Evolutionary conservation across 2,888 invertebrate genomes (phyloP).

Genomic region (Mactromeris polynyma): DNA sequence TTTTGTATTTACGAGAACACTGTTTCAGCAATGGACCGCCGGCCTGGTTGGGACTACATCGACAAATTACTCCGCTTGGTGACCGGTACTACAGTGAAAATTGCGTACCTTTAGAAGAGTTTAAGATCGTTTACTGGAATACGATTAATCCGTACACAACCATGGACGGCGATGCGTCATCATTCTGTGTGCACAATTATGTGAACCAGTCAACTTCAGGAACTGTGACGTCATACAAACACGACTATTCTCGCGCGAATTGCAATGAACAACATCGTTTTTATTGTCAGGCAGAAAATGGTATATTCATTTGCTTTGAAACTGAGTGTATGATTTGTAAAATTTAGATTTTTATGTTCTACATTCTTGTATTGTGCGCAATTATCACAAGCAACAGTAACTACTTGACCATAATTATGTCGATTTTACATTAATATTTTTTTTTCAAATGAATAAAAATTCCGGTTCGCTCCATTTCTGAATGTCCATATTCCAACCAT

Average conservation of each 20-base stretch:
- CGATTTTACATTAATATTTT: no score
- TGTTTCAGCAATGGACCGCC: constrained; percentile 50
- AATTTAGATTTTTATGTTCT: no score
- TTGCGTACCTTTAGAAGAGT: constrained; percentile 42
- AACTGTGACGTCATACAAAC: not conserved
- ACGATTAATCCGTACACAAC: not conserved
- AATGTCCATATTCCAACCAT: no score
- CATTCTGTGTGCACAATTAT: constrained; percentile 46
- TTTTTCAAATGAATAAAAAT: no score
- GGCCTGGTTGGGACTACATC: constrained; percentile 55
- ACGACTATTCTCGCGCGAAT: constrained; percentile 45
- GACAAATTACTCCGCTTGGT: constrained; percentile 43
- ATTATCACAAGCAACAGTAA: no score
- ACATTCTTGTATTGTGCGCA: no score
- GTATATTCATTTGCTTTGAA: constrained; percentile 14
- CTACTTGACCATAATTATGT: no score
- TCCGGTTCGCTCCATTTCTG: no score
- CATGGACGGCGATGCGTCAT: constrained; percentile 33
- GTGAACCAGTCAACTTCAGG: not conserved
- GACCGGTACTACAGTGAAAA: constrained; percentile 48
- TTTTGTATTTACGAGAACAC: not conserved
- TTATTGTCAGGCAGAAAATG: constrained; percentile 52
- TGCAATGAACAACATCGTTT: constrained; percentile 47
- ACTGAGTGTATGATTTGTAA: no score
- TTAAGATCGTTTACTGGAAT: constrained; percentile 43